Evolutionary conservation across 2,797 vertebrate species (phyloP).

Genomic region (Sebastes nivosus): DNA sequence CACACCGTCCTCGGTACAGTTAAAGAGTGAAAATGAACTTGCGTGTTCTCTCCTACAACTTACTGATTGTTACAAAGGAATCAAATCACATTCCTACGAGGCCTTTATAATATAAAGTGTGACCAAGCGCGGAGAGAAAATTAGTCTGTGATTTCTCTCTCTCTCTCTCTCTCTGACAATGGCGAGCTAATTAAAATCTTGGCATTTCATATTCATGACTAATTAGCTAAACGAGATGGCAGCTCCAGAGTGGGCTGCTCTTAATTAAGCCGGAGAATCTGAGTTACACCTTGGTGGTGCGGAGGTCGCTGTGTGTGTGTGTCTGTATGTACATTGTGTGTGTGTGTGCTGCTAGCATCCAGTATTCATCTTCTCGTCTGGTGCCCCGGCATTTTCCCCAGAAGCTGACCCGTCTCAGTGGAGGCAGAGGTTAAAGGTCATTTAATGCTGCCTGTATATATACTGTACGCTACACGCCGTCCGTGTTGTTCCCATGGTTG

Average conservation of each 20-base stretch:
- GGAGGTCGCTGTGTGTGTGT: slow-evolving; percentile 17
- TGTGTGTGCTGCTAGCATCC: neutral
- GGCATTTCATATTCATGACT: slow-evolving; percentile 75
- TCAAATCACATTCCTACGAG: slow-evolving; percentile 29
- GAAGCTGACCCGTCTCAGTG: slow-evolving; percentile 17
- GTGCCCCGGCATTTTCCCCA: slow-evolving; percentile 40
- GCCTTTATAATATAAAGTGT: slow-evolving; percentile 30
- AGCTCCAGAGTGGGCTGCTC: slow-evolving; percentile 67
- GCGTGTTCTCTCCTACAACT: neutral
- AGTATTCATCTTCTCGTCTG: slow-evolving; percentile 19
- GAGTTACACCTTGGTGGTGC: slow-evolving; percentile 57
- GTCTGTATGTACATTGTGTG: neutral
- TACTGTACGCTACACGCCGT: neutral
- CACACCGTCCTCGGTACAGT: neutral
- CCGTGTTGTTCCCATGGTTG: neutral
- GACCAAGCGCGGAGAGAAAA: slow-evolving; percentile 38
- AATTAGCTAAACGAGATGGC: slow-evolving; percentile 74
- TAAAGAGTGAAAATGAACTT: slow-evolving; percentile 9
- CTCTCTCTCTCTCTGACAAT: slow-evolving; percentile 47
- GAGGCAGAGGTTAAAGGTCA: slow-evolving; percentile 33
- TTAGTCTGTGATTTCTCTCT: slow-evolving; percentile 34
- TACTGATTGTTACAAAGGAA: slow-evolving; percentile 23
- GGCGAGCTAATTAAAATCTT: slow-evolving; percentile 74
- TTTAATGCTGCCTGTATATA: neutral
- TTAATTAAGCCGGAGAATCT: slow-evolving; percentile 72